Evolutionary conservation across 2,113 vertebrate genomes (phyloP).

Genomic region (Cettia cetti): DNA sequence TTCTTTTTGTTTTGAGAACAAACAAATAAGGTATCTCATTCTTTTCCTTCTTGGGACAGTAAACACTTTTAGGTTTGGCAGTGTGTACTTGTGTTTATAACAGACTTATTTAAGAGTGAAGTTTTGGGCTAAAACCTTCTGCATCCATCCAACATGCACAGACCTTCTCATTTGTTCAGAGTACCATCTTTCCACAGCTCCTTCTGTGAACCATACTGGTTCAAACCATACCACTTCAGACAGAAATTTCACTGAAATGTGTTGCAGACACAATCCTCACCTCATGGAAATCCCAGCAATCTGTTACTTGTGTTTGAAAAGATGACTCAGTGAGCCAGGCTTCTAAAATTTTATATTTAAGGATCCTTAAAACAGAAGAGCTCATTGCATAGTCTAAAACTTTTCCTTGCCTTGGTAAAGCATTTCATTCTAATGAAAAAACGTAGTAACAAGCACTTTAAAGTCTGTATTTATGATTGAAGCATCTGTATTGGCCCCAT

Average conservation of each 20-base stretch:
- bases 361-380: not conserved
- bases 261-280: not conserved
- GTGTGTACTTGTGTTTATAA: not conserved
- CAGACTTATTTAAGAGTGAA: not conserved
- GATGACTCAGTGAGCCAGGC: not conserved
- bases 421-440: not conserved
- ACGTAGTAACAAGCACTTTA: not conserved
- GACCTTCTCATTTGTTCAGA: not conserved
- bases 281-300: not conserved
- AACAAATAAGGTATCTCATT: not conserved
- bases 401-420: not conserved
- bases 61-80: not conserved
- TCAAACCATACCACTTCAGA: not conserved
- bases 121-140: not conserved
- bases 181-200: not conserved
- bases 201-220: not conserved
- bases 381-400: not conserved
- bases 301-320: not conserved
- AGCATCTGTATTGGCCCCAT: not conserved
- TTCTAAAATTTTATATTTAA: not conserved
- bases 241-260: not conserved
- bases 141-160: not conserved
- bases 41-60: not conserved
- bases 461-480: not conserved
- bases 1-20: not conserved